Percentiles rank a stretch among this genome's conserved stretches.
Conservation (phyloP, 2,888 invertebrate species). For the Cheilosia pagana region DNA sequence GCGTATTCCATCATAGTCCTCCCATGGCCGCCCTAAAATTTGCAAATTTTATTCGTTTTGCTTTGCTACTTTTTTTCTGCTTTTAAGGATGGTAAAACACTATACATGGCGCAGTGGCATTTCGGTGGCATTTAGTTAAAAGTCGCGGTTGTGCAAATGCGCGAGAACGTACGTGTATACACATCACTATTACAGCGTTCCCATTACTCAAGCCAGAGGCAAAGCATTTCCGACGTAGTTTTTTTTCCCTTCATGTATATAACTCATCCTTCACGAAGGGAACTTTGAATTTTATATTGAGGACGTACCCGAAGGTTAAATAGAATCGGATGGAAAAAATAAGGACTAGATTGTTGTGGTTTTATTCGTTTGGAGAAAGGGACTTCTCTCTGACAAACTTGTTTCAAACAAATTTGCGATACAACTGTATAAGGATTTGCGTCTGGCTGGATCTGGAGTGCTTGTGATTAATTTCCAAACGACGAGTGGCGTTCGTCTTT, state of each 20-base stretch:
- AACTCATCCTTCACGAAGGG: constrained; percentile 47
- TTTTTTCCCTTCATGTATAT: not conserved
- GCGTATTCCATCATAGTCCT: constrained; percentile 4
- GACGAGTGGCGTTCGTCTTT: not conserved
- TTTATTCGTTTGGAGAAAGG: constrained; percentile 4
- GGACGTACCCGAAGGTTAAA: constrained; percentile 73
- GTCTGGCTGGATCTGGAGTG: constrained; percentile 2
- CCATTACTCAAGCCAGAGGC: constrained; percentile 63
- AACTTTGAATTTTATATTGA: constrained; percentile 72
- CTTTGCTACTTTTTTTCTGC: constrained; percentile 33
- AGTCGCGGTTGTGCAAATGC: constrained; percentile 44
- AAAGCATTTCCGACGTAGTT: constrained; percentile 54
- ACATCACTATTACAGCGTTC: constrained; percentile 35
- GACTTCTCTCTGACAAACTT: constrained; percentile 32
- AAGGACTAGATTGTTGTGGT: constrained; percentile 37
- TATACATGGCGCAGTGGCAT: constrained; percentile 30
- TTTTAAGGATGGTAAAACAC: constrained; percentile 14
- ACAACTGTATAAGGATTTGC: not conserved
- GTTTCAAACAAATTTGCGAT: constrained; percentile 27
- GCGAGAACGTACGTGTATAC: constrained; percentile 3
- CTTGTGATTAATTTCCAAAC: constrained; percentile 16
- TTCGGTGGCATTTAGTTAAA: constrained; percentile 56
- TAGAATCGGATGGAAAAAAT: constrained; percentile 45
- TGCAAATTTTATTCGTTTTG: not conserved
- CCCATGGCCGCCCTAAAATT: not conserved